Percentiles rank a stretch among this genome's conserved stretches.
Conservation (phyloP, 2,888 invertebrate species). For the Synanthedon myopaeformis region DNA sequence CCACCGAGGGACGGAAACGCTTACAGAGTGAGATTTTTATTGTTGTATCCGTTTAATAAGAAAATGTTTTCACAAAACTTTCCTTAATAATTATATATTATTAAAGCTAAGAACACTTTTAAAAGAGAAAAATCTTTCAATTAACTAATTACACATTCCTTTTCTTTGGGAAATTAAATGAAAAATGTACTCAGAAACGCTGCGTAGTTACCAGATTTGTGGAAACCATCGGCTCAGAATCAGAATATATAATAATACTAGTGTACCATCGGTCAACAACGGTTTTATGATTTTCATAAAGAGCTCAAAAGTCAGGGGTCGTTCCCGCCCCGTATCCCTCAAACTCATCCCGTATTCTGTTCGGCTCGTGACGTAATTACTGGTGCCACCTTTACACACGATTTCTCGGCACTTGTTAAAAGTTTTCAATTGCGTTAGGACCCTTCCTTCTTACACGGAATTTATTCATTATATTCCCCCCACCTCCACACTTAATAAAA, state of each 20-base stretch:
- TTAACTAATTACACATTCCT: slow-evolving; percentile 24
- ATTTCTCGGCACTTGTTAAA: slow-evolving; percentile 69
- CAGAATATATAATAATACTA: no score
- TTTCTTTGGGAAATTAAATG: slow-evolving; percentile 7
- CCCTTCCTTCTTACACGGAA: slow-evolving; percentile 57
- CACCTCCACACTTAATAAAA: slow-evolving; percentile 58
- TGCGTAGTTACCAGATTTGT: slow-evolving; percentile 10
- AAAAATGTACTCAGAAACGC: slow-evolving; percentile 5
- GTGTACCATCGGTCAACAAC: slow-evolving; percentile 27
- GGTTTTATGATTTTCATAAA: slow-evolving; percentile 47
- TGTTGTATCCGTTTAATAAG: neutral
- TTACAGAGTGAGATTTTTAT: slow-evolving; percentile 3
- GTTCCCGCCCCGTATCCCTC: slow-evolving; percentile 33
- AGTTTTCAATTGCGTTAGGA: slow-evolving; percentile 69
- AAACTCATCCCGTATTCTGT: slow-evolving; percentile 59
- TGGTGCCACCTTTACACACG: slow-evolving; percentile 65
- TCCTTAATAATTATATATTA: neutral
- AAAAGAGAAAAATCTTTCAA: slow-evolving; percentile 9
- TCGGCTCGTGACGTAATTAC: slow-evolving; percentile 52
- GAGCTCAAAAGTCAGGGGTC: slow-evolving; percentile 14
- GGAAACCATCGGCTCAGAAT: slow-evolving; percentile 5
- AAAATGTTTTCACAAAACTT: neutral
- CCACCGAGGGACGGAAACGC: no score
- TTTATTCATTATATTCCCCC: slow-evolving; percentile 66
- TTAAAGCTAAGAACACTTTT: slow-evolving; percentile 3